Conservation (phyloP, 2,797 vertebrate species). For the Xenentodon cancila region DNA sequence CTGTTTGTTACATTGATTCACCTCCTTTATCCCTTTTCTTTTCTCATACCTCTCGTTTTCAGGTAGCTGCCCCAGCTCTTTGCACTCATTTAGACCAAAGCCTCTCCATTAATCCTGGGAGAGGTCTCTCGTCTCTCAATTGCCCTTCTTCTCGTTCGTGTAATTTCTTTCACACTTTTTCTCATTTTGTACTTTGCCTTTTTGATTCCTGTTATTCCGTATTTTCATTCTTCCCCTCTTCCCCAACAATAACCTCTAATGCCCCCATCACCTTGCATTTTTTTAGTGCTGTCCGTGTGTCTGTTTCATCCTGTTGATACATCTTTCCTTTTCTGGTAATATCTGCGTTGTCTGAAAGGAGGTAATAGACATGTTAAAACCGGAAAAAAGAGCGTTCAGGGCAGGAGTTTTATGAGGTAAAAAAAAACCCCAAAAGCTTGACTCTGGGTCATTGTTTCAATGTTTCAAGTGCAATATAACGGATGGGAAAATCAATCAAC, state of each 20-base stretch:
- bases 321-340: conserved; percentile 24
- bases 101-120: conserved; percentile 67
- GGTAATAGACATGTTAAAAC: conserved; percentile 45
- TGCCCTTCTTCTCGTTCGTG: conserved; percentile 6
- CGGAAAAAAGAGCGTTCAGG: conserved; percentile 16
- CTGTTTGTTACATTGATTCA: conserved; percentile 75
- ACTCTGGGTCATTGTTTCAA: conserved; percentile 37
- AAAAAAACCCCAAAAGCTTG: conserved; percentile 13
- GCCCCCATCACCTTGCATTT: conserved; percentile 2
- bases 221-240: neutral
- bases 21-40: conserved; percentile 36
- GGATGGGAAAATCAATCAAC: conserved; percentile 47
- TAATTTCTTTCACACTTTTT: conserved; percentile 9
- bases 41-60: conserved; percentile 41
- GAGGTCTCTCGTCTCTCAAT: conserved; percentile 19
- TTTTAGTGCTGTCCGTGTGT: conserved; percentile 1
- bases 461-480: conserved; percentile 16
- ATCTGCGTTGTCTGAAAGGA: conserved; percentile 29
- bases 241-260: neutral
- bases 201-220: conserved; percentile 1
- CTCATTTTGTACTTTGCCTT: neutral
- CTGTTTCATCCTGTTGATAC: conserved; percentile 1
- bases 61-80: conserved; percentile 46
- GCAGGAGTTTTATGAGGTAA: conserved; percentile 42
- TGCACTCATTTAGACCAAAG: conserved; percentile 66